Base-by-base conservation (phyloP, 2,797 vertebrate genomes). In the Thaleichthys pacificus region DNA sequence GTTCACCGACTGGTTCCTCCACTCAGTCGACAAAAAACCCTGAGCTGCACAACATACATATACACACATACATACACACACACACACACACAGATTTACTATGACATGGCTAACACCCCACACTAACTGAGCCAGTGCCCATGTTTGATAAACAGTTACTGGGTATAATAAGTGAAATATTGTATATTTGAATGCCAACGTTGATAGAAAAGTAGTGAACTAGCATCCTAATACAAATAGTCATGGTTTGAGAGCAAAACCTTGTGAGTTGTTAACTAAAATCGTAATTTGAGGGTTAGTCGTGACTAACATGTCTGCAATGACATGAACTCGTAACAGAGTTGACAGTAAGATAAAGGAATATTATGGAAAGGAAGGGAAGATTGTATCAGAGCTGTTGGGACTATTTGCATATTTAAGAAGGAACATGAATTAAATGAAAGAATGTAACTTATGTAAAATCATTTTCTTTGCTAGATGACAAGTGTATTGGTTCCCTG, bases 1-100 rank as follows among this genome's bases (percentile, higher is more conserved):
- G 74, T 95, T 96, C 87, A 95, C 94, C 0, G 93, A 96, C 79
- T 94, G 95, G 93, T 94, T 96, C 85, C 94, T 96, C 78, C 94
- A 84, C 86, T 92, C 94, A 0, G 85, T 95, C 15, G 94, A 96
- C 86, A 95, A 95, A 76, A 95, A 95, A 78, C 87, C 91, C 54
- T 88, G 69, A 86, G 57, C 21, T 30, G 21, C 51, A 42, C 32
- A 17, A 64, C 21, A 70, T 19, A n/a, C 14, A 56, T 22, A 5
- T 19, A 73, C 65, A 57, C 14, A 47, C 49, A 72, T 35, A 71
- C 66, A 67, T 30, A 72, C 32, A 58, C 54, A 66, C 69, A 60
- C 32, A 51, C 38, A 61, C n/a, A 28, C 4, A 47, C 35, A 63
- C 47, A 71, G 21, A 56, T n/a, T 28, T n/a, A 66, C 21, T 35